Evolutionary conservation across 2,888 invertebrate species (phyloP), one percentile per base, ranked within the genome.

Genomic region (Rutpela maculata): DNA sequence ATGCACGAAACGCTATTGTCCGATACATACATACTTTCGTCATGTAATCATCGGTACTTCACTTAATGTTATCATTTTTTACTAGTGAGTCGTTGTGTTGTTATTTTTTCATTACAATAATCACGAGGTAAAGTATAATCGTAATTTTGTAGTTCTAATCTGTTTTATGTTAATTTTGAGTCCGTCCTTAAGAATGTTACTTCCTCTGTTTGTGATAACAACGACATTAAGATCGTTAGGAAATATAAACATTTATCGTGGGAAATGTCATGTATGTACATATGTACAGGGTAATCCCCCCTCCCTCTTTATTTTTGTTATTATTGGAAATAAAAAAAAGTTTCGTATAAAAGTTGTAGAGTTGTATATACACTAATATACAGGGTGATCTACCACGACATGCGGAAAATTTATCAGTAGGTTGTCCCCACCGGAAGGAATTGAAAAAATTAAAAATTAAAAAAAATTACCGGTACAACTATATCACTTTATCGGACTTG

Each of bases 31-130:
- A 50, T 50, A n/a, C n/a, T 50, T 50, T n/a, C 50, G 17, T n/a
- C 50, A 50, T 50, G 50, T 43, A 43, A 43, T 43, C 43, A 43
- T 43, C 50, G 50, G n/a, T n/a, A 50, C n/a, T n/a, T 50, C 50
- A 50, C 15, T 50, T 50, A 50, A 50, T 1, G 4, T 50, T 50
- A 50, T 50, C 50, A n/a, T n/a, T n/a, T 50, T n/a, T n/a, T 50
- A 50, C n/a, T n/a, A n/a, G 50, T n/a, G 50, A 26, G 22, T 26
- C 1, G 22, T 26, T 43, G 50, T n/a, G 50, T 50, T n/a, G n/a
- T 50, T 50, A 50, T 50, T 50, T n/a, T n/a, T 50, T 50, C 50
- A 50, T 50, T 50, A 50, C n/a, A 50, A 15, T 50, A 17, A 50
- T 50, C 50, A n/a, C 50, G 50, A 50, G 50, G 6, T 50, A 5